A percentile compares a stretch with the other conserved stretches of the same genome.
Conservation (phyloP, 30 jellyfish, hydroid and myxozoan species). For the Aurelia coerulea region DNA sequence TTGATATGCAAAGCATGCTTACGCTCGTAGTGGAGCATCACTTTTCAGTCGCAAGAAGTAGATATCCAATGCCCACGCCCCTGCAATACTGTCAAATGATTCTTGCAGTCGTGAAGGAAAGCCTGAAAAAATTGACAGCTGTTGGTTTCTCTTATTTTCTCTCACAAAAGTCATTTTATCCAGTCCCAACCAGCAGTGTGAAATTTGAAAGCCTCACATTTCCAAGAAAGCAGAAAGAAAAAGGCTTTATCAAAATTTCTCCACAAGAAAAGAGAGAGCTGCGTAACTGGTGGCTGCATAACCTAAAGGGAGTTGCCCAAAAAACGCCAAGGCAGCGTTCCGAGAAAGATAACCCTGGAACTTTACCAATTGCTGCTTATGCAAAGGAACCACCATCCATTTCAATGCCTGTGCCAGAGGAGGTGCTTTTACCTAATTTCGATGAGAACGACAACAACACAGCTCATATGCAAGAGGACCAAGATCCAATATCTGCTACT, state of each 20-base stretch:
- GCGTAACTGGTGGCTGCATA: slow-evolving; percentile 27
- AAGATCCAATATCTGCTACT: too few relatives aligned
- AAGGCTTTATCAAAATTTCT: slow-evolving; percentile 10
- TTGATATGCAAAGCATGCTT: slow-evolving; percentile 36
- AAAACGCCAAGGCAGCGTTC: slow-evolving; percentile 32
- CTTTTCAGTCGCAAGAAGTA: slow-evolving; percentile 18
- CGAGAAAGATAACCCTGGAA: slow-evolving; percentile 35
- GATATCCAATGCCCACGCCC: slow-evolving; percentile 38
- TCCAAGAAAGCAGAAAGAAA: slow-evolving; percentile 19
- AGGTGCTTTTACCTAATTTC: slow-evolving; percentile 24
- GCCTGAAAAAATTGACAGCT: slow-evolving; percentile 40
- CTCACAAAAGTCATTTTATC: slow-evolving; percentile 24
- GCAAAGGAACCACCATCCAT: slow-evolving; percentile 37
- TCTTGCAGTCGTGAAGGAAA: slow-evolving; percentile 23
- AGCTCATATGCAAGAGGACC: not conserved
- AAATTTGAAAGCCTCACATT: slow-evolving; percentile 29
- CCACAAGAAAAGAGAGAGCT: slow-evolving; percentile 35
- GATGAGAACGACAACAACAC: slow-evolving; percentile 18
- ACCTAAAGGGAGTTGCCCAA: slow-evolving; percentile 20
- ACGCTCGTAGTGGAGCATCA: slow-evolving; percentile 24
- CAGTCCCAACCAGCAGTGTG: slow-evolving; percentile 44
- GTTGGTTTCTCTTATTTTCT: slow-evolving; percentile 25
- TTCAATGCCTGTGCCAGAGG: slow-evolving; percentile 34
- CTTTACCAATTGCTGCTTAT: slow-evolving; percentile 31
- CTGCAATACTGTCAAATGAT: slow-evolving; percentile 29